phyloP scores from a whole-genome alignment of 2,888 invertebrate species.

The Eretmocerus hayati region DNA sequence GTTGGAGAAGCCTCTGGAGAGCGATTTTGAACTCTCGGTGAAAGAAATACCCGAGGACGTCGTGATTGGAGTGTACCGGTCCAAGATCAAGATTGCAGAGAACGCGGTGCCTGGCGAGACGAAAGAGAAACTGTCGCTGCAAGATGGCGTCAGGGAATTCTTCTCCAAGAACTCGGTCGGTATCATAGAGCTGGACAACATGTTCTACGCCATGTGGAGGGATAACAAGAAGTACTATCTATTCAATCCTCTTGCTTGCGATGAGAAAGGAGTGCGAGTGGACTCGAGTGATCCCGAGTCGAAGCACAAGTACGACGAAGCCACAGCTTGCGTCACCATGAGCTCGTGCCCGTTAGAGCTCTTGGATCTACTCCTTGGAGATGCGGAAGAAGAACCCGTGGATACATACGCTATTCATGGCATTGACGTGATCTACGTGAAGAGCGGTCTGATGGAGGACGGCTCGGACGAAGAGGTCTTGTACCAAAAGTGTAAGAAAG shows the following conservation, averaged over 20 bases:
- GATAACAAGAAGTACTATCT: slow-evolving; percentile 38
- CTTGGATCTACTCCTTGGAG: slow-evolving; percentile 34
- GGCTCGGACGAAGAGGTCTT: slow-evolving; percentile 33
- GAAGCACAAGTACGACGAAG: slow-evolving; percentile 23
- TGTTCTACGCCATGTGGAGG: slow-evolving; percentile 39
- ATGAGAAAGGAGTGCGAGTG: slow-evolving; percentile 37
- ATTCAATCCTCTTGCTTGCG: slow-evolving; percentile 41
- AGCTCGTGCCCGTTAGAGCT: slow-evolving; percentile 37
- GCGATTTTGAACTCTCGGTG: slow-evolving; percentile 31
- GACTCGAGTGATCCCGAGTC: slow-evolving; percentile 25
- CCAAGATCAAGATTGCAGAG: slow-evolving; percentile 35
- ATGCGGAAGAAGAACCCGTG: slow-evolving; percentile 35
- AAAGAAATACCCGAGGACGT: slow-evolving; percentile 38
- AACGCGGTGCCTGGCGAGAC: slow-evolving; percentile 36
- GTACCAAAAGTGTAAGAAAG: slow-evolving; percentile 36
- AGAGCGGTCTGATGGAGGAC: slow-evolving; percentile 27
- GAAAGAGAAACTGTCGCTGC: slow-evolving; percentile 32
- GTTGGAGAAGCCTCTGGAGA: slow-evolving; percentile 33
- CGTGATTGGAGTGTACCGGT: slow-evolving; percentile 38
- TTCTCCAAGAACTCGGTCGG: slow-evolving; percentile 30
- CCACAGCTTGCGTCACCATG: slow-evolving; percentile 37
- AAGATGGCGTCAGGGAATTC: slow-evolving; percentile 32
- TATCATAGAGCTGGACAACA: slow-evolving; percentile 37
- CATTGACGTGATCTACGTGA: slow-evolving; percentile 36
- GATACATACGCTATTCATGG: slow-evolving; percentile 40